phyloP scores from a whole-genome alignment of 2,797 vertebrate genomes.

The Melanotaenia maccullochi region DNA sequence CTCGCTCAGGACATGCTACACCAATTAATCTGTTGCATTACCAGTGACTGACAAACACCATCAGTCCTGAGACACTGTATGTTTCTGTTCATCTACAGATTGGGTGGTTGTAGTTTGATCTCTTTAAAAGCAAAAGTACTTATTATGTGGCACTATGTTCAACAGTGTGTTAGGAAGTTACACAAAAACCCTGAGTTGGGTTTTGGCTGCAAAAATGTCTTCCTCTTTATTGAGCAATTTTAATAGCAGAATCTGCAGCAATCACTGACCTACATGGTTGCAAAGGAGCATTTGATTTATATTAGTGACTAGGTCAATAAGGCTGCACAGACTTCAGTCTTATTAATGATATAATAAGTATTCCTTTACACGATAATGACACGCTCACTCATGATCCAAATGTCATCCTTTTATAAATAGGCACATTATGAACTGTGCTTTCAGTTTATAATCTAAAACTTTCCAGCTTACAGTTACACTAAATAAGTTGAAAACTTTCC shows the following conservation, averaged over 20 bases:
- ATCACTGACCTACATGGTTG: background rate
- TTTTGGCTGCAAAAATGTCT: background rate
- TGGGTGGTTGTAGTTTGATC: background rate
- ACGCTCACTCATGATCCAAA: no score
- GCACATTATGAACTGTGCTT: no score
- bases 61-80: background rate
- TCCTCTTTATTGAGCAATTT: background rate
- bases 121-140: background rate
- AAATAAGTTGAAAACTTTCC: no score
- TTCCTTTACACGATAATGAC: background rate
- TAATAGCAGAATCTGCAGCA: background rate
- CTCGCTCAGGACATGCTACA: background rate
- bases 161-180: background rate
- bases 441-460: no score
- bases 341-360: background rate
- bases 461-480: no score
- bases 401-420: background rate
- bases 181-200: background rate
- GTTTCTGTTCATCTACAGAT: background rate
- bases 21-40: conserved; percentile 39
- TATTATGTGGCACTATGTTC: background rate
- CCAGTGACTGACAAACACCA: conserved; percentile 3
- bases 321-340: background rate
- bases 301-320: background rate
- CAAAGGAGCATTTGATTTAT: background rate